Evolutionary conservation across 2,113 vertebrate species (phyloP), one percentile per base, ranked within the genome.

Genomic region (Bagarius yarrelli): DNA sequence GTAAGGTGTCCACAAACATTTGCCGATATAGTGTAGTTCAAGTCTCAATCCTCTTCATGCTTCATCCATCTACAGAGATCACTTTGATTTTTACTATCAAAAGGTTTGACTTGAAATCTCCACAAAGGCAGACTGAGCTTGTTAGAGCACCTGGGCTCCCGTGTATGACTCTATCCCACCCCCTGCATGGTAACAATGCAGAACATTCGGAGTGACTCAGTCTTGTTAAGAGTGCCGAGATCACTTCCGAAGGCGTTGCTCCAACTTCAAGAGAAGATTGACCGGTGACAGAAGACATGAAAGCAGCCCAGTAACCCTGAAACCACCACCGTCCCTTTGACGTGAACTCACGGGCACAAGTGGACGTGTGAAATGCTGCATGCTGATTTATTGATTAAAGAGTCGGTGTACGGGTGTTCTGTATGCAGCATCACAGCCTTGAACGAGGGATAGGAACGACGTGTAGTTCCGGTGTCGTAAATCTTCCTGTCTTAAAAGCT

Each of bases 401-500:
- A 71, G 70, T 80, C 56, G 59, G 30, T 53, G 70, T 52, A 83
- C 73, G 85, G 81, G 81, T 80, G 32, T 25, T 75, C 57, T 81
- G 78, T 85, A 73, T 89, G 85, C 85, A 74, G 67, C 5, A 4
- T 53, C 69, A 63, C 34, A 74, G 16, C 59, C 52, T 23, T 21
- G 11, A 44, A 69, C 71, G 84, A 71, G 81, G 70, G 83, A 82
- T 85, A 76, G 40, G 75, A 90, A 90, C 88, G 88, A 82, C 87
- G 89, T 83, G 85, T 88, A 88, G 86, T 88, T 89, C 88, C 85
- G 87, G 87, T 89, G 85, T 81, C 83, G 86, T 84, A 88, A 82
- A 66, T 73, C 63, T 79, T 56, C 36, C 19, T 56, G 30, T 40
- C 53, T 40, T 57, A 50, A 76, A 52, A 27, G 64, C 56, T 75